Conservation (phyloP, 2,888 invertebrate species). For the Campopleginae sp. region DNA sequence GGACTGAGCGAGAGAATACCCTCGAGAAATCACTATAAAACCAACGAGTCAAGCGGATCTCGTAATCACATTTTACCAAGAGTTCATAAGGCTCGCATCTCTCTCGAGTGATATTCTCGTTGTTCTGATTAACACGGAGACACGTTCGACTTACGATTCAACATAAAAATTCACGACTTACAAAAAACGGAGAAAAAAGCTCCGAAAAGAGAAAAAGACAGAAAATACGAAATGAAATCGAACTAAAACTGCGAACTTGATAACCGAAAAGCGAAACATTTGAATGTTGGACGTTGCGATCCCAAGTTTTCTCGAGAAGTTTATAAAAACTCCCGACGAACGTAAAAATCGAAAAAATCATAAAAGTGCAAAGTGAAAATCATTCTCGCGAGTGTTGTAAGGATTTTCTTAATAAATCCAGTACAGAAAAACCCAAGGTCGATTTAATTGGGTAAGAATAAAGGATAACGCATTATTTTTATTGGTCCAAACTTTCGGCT, state of each 20-base stretch:
- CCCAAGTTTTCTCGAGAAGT: not conserved
- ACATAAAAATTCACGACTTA: not conserved
- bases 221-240: not conserved
- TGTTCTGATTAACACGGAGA: not conserved
- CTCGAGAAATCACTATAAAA: constrained; percentile 73
- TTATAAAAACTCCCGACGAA: not conserved
- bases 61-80: constrained; percentile 73
- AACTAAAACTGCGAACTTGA: not conserved
- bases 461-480: not conserved
- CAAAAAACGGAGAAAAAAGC: not conserved
- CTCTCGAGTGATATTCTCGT: constrained; percentile 18
- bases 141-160: not conserved
- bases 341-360: not conserved
- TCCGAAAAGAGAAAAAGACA: not conserved
- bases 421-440: not conserved
- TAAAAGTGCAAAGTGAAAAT: constrained; percentile 23
- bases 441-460: constrained; percentile 8
- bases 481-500: not conserved
- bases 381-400: constrained; percentile 23
- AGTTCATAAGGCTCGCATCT: constrained; percentile 69
- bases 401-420: constrained; percentile 6
- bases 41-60: constrained; percentile 70
- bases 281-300: not conserved
- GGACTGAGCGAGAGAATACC: constrained; percentile 43
- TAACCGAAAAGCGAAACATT: not conserved